These are phyloP conservation scores for Bembecia ichneumoniformis DNA, from an alignment of 2,888 invertebrate genomes.

Conservation along the genomic window DNA sequence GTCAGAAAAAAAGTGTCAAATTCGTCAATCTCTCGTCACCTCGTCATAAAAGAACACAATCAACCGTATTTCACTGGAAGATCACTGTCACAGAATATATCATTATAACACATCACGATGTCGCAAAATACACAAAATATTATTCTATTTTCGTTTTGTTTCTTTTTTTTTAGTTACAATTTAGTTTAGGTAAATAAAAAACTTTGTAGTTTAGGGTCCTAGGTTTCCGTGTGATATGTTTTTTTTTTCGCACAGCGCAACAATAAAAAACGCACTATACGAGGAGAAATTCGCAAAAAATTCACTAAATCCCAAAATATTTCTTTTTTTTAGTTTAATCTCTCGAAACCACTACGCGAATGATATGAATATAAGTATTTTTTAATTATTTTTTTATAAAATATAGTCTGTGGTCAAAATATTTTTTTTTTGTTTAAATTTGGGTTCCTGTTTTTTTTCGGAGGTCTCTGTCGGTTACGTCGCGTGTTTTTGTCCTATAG, in stretches of 20 bases:
- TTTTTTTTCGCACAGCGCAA: conserved; percentile 38
- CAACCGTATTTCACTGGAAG: conserved; percentile 45
- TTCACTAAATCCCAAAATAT: conserved; percentile 51
- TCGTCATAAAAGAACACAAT: conserved; percentile 50
- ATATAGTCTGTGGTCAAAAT: conserved; percentile 59
- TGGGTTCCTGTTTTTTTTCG: conserved; percentile 44
- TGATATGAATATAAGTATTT: conserved; percentile 53
- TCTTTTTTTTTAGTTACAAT: too few relatives aligned
- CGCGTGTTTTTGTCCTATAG: conserved; percentile 57
- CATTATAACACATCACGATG: conserved; percentile 54
- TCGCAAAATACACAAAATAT: conserved; percentile 53
- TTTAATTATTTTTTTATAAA: conserved; percentile 36
- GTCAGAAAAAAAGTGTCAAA: conserved; percentile 52
- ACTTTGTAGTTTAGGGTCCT: conserved; percentile 62
- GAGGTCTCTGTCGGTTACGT: conserved; percentile 59
- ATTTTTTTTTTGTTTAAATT: conserved; percentile 26
- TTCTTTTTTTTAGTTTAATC: conserved; percentile 13
- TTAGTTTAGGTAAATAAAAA: conserved; percentile 29
- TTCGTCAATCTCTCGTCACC: conserved; percentile 40
- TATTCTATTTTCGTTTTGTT: conserved; percentile 22
- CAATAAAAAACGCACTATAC: conserved; percentile 32
- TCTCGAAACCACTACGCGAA: conserved; percentile 38
- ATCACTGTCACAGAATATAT: conserved; percentile 54
- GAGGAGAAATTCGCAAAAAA: conserved; percentile 35
- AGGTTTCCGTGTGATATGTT: conserved; percentile 69